Evolutionary conservation across 2,113 vertebrate genomes (phyloP).

Genomic region (Myotis yumanensis): DNA sequence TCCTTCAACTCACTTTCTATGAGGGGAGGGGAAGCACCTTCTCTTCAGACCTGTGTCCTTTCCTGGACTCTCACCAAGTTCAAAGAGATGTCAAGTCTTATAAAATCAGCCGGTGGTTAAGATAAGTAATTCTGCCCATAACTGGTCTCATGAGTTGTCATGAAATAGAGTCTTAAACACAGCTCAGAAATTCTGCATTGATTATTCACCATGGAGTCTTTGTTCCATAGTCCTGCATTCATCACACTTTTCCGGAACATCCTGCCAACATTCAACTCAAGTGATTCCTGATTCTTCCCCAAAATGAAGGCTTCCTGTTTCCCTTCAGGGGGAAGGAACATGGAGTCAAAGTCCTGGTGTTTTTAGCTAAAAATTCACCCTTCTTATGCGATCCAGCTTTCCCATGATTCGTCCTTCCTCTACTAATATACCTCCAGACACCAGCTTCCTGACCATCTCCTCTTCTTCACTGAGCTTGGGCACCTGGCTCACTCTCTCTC

Average conservation of each 20-base stretch:
- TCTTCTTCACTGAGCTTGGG: background rate
- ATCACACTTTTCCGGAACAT: background rate
- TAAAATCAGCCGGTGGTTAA: background rate
- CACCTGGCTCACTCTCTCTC: background rate
- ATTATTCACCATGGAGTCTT: background rate
- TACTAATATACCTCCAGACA: background rate
- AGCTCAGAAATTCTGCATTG: background rate
- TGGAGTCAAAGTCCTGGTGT: background rate
- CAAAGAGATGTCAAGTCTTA: background rate
- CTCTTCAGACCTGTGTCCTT: background rate
- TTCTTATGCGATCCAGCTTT: background rate
- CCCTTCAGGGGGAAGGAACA: background rate
- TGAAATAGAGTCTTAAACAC: background rate
- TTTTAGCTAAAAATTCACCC: background rate
- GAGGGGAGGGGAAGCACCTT: background rate
- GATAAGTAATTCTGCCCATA: background rate
- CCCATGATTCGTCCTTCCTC: background rate
- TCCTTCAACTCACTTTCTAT: background rate
- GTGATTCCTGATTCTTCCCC: background rate
- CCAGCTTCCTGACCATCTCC: background rate
- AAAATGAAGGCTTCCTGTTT: background rate
- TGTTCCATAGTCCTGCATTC: background rate
- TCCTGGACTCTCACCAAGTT: background rate
- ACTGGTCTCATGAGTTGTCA: background rate
- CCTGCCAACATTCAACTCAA: background rate